These are phyloP conservation scores for Tanaodytes sp. DNA, from an alignment of 2,888 invertebrate species.

Conservation along the genomic window DNA sequence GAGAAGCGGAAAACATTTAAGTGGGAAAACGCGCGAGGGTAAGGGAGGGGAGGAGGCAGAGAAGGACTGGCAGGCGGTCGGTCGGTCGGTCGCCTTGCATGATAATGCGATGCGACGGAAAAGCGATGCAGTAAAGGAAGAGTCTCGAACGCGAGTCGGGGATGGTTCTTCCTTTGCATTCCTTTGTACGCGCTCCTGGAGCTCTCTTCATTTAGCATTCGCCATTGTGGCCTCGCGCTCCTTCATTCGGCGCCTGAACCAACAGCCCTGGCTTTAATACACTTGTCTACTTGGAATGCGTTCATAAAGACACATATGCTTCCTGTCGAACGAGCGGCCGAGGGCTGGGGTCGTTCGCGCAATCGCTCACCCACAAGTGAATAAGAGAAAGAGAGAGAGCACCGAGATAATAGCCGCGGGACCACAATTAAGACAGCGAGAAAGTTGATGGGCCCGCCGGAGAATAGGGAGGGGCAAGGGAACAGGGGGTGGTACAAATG, in stretches of 20 bases:
- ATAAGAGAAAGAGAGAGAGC: slow-evolving; percentile 45
- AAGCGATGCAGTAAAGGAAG: slow-evolving; percentile 64
- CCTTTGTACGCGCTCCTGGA: slow-evolving; percentile 70
- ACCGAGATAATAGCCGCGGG: slow-evolving; percentile 48
- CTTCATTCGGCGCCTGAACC: slow-evolving; percentile 68
- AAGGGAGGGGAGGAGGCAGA: too few species aligned
- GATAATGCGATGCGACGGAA: slow-evolving; percentile 58
- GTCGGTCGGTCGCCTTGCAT: slow-evolving; percentile 67
- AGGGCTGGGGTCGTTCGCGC: slow-evolving; percentile 57
- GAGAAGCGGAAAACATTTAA: slow-evolving; percentile 65
- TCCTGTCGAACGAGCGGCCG: slow-evolving; percentile 64
- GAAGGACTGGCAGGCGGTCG: too few species aligned
- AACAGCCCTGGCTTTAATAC: slow-evolving; percentile 73
- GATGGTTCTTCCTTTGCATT: slow-evolving; percentile 72
- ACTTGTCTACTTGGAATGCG: slow-evolving; percentile 73
- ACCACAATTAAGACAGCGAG: slow-evolving; percentile 42
- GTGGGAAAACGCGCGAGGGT: slow-evolving; percentile 55
- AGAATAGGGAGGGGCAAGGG: background rate
- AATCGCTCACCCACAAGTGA: slow-evolving; percentile 38
- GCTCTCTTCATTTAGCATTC: slow-evolving; percentile 60
- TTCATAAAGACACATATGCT: slow-evolving; percentile 71
- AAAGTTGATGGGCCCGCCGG: too few species aligned
- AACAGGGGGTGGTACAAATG: too few species aligned
- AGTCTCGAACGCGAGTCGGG: slow-evolving; percentile 54
- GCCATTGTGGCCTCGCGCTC: slow-evolving; percentile 52